phyloP scores from a whole-genome alignment of 2,113 vertebrate genomes.

The Paedocypris sp. region DNA sequence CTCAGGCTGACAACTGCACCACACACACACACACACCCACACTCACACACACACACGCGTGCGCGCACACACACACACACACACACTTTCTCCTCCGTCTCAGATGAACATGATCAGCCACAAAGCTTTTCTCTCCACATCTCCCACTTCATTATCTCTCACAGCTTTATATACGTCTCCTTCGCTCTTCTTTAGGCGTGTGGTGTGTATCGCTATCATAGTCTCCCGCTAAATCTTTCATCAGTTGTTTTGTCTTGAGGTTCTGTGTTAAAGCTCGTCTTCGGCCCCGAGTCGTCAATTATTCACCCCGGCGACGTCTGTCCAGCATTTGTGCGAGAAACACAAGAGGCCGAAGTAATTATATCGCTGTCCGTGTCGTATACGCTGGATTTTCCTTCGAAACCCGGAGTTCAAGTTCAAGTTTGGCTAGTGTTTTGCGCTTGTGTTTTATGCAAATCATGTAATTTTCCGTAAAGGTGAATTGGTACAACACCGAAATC shows the following conservation, averaged over 20 bases:
- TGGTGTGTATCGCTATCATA: conserved; percentile 38
- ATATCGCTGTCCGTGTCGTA: no score
- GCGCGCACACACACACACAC: conserved; percentile 32
- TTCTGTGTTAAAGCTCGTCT: conserved; percentile 58
- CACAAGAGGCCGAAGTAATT: no score
- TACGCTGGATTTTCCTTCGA: no score
- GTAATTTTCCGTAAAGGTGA: no score
- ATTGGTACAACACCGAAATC: no score
- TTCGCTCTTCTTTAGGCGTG: not conserved
- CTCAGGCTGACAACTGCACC: conserved; percentile 30
- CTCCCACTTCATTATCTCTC: not conserved
- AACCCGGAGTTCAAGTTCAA: no score
- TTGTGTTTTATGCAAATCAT: no score
- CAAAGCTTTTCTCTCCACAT: no score
- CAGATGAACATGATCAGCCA: not conserved
- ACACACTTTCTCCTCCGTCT: conserved; percentile 3
- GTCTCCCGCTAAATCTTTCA: conserved; percentile 55
- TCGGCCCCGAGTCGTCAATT: conserved; percentile 48
- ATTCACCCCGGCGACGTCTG: conserved; percentile 48
- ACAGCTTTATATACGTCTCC: no score
- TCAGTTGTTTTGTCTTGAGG: conserved; percentile 51
- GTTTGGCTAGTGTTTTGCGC: no score
- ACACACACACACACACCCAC: conserved; percentile 28
- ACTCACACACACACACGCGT: conserved; percentile 18
- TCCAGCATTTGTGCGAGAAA: no score